Evolutionary conservation across 2,113 vertebrate genomes (phyloP), one percentile per base, ranked within the genome.

Genomic region (Grus americana): DNA sequence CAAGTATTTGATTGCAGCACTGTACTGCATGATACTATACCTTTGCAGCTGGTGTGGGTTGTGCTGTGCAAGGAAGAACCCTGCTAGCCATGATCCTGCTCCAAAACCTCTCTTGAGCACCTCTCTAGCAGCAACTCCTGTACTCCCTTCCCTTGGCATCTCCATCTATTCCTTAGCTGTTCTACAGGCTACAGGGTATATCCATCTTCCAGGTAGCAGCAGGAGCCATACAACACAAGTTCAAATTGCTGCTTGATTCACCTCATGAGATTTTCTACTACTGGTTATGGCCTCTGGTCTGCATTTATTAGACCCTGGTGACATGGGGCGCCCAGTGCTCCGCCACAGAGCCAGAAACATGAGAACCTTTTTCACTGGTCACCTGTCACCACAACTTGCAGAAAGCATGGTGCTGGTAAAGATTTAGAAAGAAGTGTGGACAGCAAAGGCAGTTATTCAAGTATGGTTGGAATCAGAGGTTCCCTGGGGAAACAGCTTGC

Each of bases 271-370:
- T 59, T 65, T 72, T 72, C n/a, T 57, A 5, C 24, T 70, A 30
- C 59, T 66, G 27, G 5, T 42, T 68, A 42, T 34, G 38, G 26
- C 24, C 38, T 71, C n/a, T n/a, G 65, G 19, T 32, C 65, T 94
- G 58, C 38, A 68, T 32, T 82, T 83, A 58, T 61, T 65, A 91
- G 40, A 86, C 68, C 23, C 18, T 44, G 59, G 59, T 49, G 52
- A 32, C 5, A 12, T 2, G 14, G 15, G 19, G 11, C 50, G 9
- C 8, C 19, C 70, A 58, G 24, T 0, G 0, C 32, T 62, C 24
- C 46, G n/a, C 42, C 29, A 16, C 58, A 36, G 67, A 52, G 44
- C 7, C 18, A 88, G 63, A 46, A 62, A 83, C 30, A 34, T 0
- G 0, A 40, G 36, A 83, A 61, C 22, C 15, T 50, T 79, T 63